Conservation (phyloP, 2,797 vertebrate genomes). For the Pipistrellus nathusii region DNA sequence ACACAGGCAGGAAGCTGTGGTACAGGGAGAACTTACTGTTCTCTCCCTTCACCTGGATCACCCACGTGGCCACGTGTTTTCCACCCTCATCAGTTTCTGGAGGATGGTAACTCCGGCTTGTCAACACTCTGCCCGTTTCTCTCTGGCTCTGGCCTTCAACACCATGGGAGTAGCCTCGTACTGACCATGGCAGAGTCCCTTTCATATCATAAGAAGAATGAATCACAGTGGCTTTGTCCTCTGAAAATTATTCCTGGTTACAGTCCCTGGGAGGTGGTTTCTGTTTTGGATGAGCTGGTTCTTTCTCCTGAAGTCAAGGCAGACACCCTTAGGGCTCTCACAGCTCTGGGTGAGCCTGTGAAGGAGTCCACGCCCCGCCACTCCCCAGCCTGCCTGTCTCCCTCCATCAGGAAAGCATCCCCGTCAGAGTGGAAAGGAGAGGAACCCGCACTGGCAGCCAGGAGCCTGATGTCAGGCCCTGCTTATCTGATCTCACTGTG, state of each 20-base stretch:
- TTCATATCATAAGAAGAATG: slow-evolving; percentile 7
- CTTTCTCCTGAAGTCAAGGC: neutral
- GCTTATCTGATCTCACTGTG: neutral
- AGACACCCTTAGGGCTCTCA: neutral
- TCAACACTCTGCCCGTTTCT: neutral
- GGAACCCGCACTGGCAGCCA: neutral
- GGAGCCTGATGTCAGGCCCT: neutral
- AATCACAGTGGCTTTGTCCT: neutral
- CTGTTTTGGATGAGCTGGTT: neutral
- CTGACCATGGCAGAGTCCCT: neutral
- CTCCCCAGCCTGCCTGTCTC: neutral
- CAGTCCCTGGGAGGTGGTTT: neutral
- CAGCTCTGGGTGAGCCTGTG: neutral
- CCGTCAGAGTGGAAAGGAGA: neutral
- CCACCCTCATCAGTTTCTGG: neutral
- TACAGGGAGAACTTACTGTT: neutral
- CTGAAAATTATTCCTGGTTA: neutral
- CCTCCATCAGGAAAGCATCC: no score
- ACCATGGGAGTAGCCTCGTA: neutral
- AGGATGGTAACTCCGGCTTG: neutral
- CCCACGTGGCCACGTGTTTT: neutral
- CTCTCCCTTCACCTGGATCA: neutral
- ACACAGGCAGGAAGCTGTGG: neutral
- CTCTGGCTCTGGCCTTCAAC: neutral
- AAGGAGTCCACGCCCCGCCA: neutral